These are phyloP conservation scores for Chironomus riparius DNA, from an alignment of 2,888 invertebrate genomes.

Conservation along the genomic window DNA sequence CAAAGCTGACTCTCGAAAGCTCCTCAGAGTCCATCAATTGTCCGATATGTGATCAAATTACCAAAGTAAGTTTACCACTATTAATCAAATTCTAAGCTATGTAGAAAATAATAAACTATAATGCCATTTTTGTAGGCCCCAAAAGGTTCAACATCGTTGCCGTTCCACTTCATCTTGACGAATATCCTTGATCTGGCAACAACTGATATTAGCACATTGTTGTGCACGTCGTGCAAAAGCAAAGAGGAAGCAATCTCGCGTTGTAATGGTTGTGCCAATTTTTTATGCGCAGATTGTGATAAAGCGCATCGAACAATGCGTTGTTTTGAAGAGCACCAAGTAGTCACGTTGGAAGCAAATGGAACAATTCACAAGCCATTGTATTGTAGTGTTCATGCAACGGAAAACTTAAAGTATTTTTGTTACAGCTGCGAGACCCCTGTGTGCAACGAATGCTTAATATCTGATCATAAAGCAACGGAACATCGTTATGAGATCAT, in stretches of 20 bases:
- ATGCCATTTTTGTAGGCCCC: constrained; percentile 53
- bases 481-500: constrained; percentile 78
- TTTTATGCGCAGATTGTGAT: constrained; percentile 87
- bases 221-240: constrained; percentile 92
- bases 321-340: constrained; percentile 91
- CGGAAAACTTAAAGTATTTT: constrained; percentile 78
- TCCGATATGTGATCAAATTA: constrained; percentile 77
- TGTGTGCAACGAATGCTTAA: constrained; percentile 79
- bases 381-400: constrained; percentile 69
- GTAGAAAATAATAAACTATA: too few relatives aligned
- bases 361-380: constrained; percentile 79
- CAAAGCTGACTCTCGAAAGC: constrained; percentile 64
- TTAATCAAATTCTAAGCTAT: too few relatives aligned
- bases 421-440: constrained; percentile 80
- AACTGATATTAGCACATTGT: constrained; percentile 56
- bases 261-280: constrained; percentile 90
- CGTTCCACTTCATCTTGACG: constrained; percentile 77
- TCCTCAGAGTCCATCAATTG: constrained; percentile 60
- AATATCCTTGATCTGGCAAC: constrained; percentile 76
- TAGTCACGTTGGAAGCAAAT: constrained; percentile 79
- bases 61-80: constrained; percentile 56
- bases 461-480: constrained; percentile 71
- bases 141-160: constrained; percentile 69
- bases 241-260: constrained; percentile 89
- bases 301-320: constrained; percentile 95